Conservation (phyloP, 1,140 invertebrate genomes). For the Drosophila fuyamai region DNA sequence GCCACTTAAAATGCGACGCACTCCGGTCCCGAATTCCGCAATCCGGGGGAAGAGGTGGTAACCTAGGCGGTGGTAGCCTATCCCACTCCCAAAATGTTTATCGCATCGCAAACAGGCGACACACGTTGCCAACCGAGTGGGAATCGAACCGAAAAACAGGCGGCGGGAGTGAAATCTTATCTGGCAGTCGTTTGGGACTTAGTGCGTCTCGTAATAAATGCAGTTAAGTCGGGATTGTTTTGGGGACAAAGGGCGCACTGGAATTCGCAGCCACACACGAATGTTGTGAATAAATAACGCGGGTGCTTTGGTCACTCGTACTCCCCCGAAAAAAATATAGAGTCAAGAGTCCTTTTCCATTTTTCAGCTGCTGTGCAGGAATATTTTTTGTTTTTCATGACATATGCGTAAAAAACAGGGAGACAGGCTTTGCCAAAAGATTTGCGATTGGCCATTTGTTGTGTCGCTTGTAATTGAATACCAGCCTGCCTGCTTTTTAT, state of each 20-base stretch:
- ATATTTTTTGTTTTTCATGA: constrained; percentile 25
- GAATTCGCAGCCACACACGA: constrained; percentile 24
- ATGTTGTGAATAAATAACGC: constrained; percentile 71
- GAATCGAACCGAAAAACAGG: constrained; percentile 14
- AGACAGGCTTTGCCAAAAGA: constrained; percentile 42
- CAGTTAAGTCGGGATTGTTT: constrained; percentile 63
- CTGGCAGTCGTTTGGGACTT: constrained; percentile 59
- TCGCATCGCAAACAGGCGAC: constrained; percentile 60
- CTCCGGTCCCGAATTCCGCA: constrained; percentile 20
- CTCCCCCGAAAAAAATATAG: constrained; percentile 1
- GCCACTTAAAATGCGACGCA: constrained; percentile 71
- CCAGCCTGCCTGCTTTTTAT: constrained; percentile 12
- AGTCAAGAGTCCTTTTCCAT: constrained; percentile 1
- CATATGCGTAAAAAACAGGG: constrained; percentile 37
- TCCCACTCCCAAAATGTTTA: constrained; percentile 45
- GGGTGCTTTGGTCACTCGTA: constrained; percentile 20
- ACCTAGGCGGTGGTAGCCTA: constrained; percentile 6
- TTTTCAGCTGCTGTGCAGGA: constrained; percentile 19
- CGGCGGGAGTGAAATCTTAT: constrained; percentile 52
- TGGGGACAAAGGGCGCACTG: constrained; percentile 7
- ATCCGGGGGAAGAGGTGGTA: background rate
- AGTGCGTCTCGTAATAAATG: constrained; percentile 73
- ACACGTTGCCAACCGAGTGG: constrained; percentile 4
- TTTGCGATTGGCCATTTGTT: constrained; percentile 73
- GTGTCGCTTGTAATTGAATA: constrained; percentile 71